Evolutionary conservation across 2,797 vertebrate genomes (phyloP), one percentile per base, ranked within the genome.

Genomic region (Oryzias sinensis): DNA sequence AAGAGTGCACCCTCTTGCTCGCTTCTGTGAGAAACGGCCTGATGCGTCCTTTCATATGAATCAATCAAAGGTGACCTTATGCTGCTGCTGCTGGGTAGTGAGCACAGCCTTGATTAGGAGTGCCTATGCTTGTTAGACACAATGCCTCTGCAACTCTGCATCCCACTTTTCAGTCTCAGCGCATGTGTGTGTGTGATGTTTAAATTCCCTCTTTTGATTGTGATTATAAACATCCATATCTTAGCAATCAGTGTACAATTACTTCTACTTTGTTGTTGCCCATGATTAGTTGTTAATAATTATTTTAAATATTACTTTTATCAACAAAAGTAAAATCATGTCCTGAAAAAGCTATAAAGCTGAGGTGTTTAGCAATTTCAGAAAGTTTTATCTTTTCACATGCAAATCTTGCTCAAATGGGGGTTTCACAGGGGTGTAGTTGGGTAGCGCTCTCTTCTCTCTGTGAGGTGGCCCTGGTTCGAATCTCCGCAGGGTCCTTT

Each of bases 21-120:
- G 13, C 33, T 29, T 48, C 58, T 47, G 48, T 45, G 49, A 29
- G 37, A 24, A 60, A 58, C 29, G 22, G 49, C 50, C 50, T 54
- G 33, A 69, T 55, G 64, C 64, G 57, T 79, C 59, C 59, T 62
- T 62, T 77, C 59, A 59, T 76, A 75, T 75, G 65, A 83, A 74
- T 88, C 82, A 83, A 77, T 83, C 85, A 76, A 65, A 65, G 54
- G 70, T 79, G 83, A 86, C 85, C 83, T 89, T 82, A 81, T 74
- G 76, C 69, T 65, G 72, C 65, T 65, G 72, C 65, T 63, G 24
- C 66, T 45, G 49, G 68, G 67, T 37, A 76, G 60, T 65, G 70
- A 81, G 63, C 42, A 1, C 59, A 77, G 59, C 54, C 71, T 74
- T 84, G 84, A 88, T 87, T 84, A 77, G 72, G 62, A 63, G 56